Base-by-base conservation (phyloP, 2,113 vertebrate species). In the Proteles cristata region DNA sequence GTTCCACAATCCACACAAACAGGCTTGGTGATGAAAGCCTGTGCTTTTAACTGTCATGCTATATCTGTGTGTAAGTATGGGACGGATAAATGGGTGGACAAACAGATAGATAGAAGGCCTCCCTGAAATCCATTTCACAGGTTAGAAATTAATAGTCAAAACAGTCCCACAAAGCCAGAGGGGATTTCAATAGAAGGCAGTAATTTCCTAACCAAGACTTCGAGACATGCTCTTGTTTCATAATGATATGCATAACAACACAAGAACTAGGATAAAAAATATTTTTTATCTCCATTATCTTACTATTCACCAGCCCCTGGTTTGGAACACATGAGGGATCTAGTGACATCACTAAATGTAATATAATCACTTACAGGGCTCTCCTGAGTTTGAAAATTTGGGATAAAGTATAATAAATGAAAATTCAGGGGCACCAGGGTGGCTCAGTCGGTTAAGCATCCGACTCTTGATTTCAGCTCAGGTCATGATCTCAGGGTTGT, bases 1-100 rank as follows among this genome's bases (percentile, higher is more conserved):
- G 61, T 25, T 81, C 28, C 25, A 21, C 0, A 10, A 10, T 2
- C 3, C 1, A 39, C 5, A 26, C 31, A 11, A 0, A 17, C 0
- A 39, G 21, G 23, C 45, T 76, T 11, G 1, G 61, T 7, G 65
- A 87, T 25, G 43, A n/a, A 81, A 55, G 31, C 33, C 80, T n/a
- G 8, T 17, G 43, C 11, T 73, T 69, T 87, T 14, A 68, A 63
- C 9, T 1, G 25, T 61, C 31, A 43, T 1, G 50, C 10, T 25
- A 43, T 11, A 14, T 53, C 65, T 69, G 68, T 61, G 31, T 43
- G 16, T 91, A 63, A 83, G 76, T 11, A 65, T 0, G 17, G 84
- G 69, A 4, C 17, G 17, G 58, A 73, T 3, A 12, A 48, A 61
- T 26, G n/a, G 66, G 50, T 12, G 25, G n/a, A 33, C 48, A 55